These are phyloP conservation scores for Trachythela sp. DNA, from an alignment of 64 coral and sea anemone species.

Conservation along the genomic window DNA sequence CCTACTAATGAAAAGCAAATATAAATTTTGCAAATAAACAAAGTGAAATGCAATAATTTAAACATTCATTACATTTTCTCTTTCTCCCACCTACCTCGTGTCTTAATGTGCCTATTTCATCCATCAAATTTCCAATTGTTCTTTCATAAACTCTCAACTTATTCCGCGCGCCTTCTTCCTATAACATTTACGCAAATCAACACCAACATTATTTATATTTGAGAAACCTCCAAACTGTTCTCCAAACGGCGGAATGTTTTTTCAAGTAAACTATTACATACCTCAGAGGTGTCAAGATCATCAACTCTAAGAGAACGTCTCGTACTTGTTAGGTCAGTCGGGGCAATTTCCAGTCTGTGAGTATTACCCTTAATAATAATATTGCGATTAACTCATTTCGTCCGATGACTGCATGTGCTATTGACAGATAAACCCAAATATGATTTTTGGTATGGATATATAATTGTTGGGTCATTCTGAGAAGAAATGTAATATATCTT, in stretches of 20 bases:
- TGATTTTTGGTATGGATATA: too few relatives aligned
- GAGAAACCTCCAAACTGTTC: too few relatives aligned
- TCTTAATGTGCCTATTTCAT: slow-evolving; percentile 87
- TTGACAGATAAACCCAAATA: too few relatives aligned
- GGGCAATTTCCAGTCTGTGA: slow-evolving; percentile 55
- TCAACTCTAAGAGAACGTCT: slow-evolving; percentile 54
- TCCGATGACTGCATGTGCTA: too few relatives aligned
- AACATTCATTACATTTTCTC: not conserved
- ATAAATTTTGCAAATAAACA: too few relatives aligned
- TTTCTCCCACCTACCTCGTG: slow-evolving; percentile 51
- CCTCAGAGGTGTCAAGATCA: slow-evolving; percentile 68
- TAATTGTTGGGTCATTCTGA: too few relatives aligned
- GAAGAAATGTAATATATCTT: too few relatives aligned
- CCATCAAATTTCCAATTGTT: slow-evolving; percentile 91
- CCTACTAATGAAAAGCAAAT: too few relatives aligned
- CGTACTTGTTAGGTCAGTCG: not conserved
- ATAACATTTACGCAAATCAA: not conserved
- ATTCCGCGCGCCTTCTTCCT: slow-evolving; percentile 81
- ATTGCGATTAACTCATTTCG: too few relatives aligned
- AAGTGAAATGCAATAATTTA: too few relatives aligned
- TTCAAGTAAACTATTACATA: too few relatives aligned
- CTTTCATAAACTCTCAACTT: slow-evolving; percentile 84
- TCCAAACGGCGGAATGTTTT: too few relatives aligned
- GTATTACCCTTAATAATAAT: slow-evolving; percentile 37
- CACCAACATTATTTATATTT: not conserved